Conservation (phyloP, 2,797 vertebrate genomes). For the Halcyon badia region DNA sequence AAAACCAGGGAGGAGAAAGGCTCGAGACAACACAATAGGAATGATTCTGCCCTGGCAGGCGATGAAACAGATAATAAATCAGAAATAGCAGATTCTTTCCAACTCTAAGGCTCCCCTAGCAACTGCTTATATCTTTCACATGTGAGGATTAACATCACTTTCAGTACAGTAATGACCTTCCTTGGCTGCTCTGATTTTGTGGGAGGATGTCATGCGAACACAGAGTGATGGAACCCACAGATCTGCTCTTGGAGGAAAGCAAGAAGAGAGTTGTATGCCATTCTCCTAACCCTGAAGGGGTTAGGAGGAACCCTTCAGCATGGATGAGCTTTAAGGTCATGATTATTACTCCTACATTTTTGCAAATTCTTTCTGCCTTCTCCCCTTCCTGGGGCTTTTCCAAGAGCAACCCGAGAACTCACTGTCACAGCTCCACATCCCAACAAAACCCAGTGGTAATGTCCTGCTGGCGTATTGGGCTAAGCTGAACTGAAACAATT, state of each 20-base stretch:
- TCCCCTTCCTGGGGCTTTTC: neutral
- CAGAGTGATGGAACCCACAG: neutral
- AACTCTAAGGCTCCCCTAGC: conserved; percentile 14
- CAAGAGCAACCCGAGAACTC: neutral
- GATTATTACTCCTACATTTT: neutral
- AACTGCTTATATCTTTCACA: conserved; percentile 48
- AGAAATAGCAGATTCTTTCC: conserved; percentile 18
- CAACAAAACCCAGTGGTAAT: neutral
- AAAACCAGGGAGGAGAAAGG: conserved; percentile 33
- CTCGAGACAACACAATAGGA: conserved; percentile 47
- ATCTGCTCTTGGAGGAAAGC: neutral
- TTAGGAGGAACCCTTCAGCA: neutral
- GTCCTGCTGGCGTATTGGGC: accelerated
- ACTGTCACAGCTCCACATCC: accelerated
- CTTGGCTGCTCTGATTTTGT: neutral
- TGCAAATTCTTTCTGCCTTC: neutral
- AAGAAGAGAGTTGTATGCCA: neutral
- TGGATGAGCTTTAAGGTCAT: neutral
- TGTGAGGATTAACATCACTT: conserved; percentile 6
- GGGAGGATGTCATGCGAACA: neutral
- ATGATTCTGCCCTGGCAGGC: conserved; percentile 44
- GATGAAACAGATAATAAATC: conserved; percentile 44
- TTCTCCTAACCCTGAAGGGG: neutral
- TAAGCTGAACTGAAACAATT: neutral
- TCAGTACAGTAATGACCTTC: neutral